Percentiles rank a stretch among this genome's conserved stretches.
Conservation (phyloP, 2,888 invertebrate species). For the Prosopocoilus inquinatus region DNA sequence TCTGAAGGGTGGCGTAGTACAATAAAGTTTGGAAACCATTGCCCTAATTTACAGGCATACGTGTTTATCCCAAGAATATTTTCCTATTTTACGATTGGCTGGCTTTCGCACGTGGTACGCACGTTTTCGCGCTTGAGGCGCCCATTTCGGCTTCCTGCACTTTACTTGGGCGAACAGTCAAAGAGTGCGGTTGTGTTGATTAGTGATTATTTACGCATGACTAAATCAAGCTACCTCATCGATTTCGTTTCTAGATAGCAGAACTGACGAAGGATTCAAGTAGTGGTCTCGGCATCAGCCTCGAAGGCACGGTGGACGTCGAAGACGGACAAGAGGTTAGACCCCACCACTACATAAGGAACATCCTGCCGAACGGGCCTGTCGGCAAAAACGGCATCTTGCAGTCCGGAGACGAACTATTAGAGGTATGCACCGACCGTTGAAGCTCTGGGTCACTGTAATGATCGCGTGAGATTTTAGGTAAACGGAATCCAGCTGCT, state of each 20-base stretch:
- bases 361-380: slow-evolving; percentile 84
- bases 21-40: too few species aligned
- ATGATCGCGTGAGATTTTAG: slow-evolving; percentile 50
- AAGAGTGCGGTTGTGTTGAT: too few species aligned
- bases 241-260: slow-evolving; percentile 63
- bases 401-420: slow-evolving; percentile 82
- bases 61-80: too few species aligned
- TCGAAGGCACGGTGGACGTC: slow-evolving; percentile 92
- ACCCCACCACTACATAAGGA: slow-evolving; percentile 90
- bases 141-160: too few species aligned
- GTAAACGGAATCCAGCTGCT: slow-evolving; percentile 83
- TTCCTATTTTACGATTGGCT: too few species aligned
- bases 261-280: slow-evolving; percentile 79
- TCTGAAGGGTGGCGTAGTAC: too few species aligned
- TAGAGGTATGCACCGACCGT: slow-evolving; percentile 58
- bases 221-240: not conserved
- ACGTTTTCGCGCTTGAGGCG: too few species aligned
- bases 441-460: not conserved
- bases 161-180: too few species aligned
- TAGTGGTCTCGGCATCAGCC: slow-evolving; percentile 84
- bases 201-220: too few species aligned
- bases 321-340: slow-evolving; percentile 84
- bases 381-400: slow-evolving; percentile 76
- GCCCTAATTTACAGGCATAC: too few species aligned
- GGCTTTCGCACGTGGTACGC: too few species aligned